A percentile compares a stretch with the other conserved stretches of the same genome.
phyloP scores from a whole-genome alignment of 2,113 vertebrate species.

The Pygoscelis antarcticus region DNA sequence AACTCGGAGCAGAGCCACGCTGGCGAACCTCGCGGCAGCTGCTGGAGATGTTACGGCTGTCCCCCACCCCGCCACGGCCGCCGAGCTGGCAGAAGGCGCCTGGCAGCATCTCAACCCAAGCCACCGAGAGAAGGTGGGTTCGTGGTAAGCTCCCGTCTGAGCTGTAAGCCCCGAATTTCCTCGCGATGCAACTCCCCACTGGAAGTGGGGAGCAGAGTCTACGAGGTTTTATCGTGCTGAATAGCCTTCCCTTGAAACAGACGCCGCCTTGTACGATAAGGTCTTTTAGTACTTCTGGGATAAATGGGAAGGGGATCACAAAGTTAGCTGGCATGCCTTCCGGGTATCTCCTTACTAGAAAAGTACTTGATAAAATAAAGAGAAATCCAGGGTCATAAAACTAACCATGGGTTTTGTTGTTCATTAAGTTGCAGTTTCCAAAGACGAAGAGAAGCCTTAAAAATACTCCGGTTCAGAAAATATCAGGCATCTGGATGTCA shows the following conservation, averaged over 20 bases:
- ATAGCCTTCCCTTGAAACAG: background rate
- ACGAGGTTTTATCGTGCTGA: background rate
- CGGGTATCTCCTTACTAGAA: background rate
- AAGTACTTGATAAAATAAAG: background rate
- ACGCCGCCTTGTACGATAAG: background rate
- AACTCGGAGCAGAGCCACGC: background rate
- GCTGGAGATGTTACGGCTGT: background rate
- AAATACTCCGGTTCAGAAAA: background rate
- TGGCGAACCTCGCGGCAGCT: background rate
- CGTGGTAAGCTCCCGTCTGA: background rate
- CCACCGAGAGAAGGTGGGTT: background rate
- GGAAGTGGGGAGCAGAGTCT: background rate
- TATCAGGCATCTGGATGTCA: background rate
- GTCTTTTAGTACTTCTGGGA: background rate
- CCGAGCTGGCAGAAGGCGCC: background rate
- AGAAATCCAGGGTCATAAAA: background rate
- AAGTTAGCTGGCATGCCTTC: background rate
- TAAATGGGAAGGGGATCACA: background rate
- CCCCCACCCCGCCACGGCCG: background rate
- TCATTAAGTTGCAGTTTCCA: background rate
- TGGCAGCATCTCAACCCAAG: background rate
- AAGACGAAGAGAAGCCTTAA: background rate
- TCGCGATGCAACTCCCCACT: rapidly evolving
- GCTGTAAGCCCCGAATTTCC: background rate
- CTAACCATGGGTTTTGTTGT: background rate